Evolutionary conservation across 92 coral and sea anemone genomes (phyloP).

Genomic region (Epizoanthus ramosus): DNA sequence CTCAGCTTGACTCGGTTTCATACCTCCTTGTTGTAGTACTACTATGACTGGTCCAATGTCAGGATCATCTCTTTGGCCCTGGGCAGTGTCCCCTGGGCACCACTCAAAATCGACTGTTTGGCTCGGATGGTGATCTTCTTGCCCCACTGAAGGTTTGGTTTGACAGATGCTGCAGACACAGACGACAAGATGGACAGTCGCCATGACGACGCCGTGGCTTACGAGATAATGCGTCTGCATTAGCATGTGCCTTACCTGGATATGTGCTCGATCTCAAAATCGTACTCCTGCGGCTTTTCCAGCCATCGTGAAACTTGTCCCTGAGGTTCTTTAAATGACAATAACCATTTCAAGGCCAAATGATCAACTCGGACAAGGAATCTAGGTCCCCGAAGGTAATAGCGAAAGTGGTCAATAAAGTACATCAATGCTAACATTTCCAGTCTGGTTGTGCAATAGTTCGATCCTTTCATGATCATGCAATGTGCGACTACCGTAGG

Average conservation of each 20-base stretch:
- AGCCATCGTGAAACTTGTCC: slow-evolving; percentile 39
- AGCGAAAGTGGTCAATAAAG: slow-evolving; percentile 39
- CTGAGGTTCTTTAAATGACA: slow-evolving; percentile 19
- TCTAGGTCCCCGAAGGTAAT: slow-evolving; percentile 30
- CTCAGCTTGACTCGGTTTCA: slow-evolving; percentile 34
- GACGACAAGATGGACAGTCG: slow-evolving; percentile 26
- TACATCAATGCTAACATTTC: slow-evolving; percentile 25
- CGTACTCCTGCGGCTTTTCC: slow-evolving; percentile 16
- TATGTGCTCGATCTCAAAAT: slow-evolving; percentile 32
- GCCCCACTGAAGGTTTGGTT: not conserved
- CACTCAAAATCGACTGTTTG: not conserved
- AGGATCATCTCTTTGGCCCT: slow-evolving; percentile 38
- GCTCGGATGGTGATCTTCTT: not conserved
- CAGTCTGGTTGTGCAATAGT: slow-evolving; percentile 43
- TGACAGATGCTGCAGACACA: not conserved
- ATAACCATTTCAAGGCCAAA: slow-evolving; percentile 26
- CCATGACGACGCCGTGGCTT: slow-evolving; percentile 41
- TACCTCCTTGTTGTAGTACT: slow-evolving; percentile 1
- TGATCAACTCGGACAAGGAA: slow-evolving; percentile 44
- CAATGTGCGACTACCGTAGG: slow-evolving; percentile 53
- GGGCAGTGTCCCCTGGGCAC: not conserved
- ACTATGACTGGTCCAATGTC: slow-evolving; percentile 40
- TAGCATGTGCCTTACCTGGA: slow-evolving; percentile 27
- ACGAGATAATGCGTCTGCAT: slow-evolving; percentile 36
- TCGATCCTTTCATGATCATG: slow-evolving; percentile 35